Evolutionary conservation across 2,888 invertebrate genomes (phyloP).

Genomic region (Athrips mouffetella): DNA sequence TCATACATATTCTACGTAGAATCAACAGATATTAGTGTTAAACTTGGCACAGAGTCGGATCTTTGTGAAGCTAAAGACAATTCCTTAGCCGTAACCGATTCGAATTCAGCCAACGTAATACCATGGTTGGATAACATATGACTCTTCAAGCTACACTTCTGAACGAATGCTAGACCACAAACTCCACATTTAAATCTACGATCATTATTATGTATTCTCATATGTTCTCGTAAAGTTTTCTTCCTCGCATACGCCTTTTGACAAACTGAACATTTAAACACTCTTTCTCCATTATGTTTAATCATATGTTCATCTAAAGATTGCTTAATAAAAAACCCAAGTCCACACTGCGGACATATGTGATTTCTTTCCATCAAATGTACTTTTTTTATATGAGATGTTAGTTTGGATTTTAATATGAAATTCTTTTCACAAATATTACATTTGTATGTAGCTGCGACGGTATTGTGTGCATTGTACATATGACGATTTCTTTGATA

Average conservation of each 20-base stretch:
- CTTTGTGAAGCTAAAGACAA: too few species aligned
- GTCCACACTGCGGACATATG: slow-evolving; percentile 59
- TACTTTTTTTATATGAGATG: slow-evolving; percentile 63
- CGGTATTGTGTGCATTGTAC: slow-evolving; percentile 53
- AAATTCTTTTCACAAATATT: slow-evolving; percentile 65
- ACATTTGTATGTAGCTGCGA: slow-evolving; percentile 59
- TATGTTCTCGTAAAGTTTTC: slow-evolving; percentile 62
- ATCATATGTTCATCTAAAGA: slow-evolving; percentile 66
- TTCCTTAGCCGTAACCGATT: slow-evolving; percentile 38
- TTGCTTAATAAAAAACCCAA: slow-evolving; percentile 64
- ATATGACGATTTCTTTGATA: slow-evolving; percentile 64
- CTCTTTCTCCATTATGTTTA: slow-evolving; percentile 60
- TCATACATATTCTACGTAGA: too few species aligned
- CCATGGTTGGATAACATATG: slow-evolving; percentile 68
- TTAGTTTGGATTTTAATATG: slow-evolving; percentile 59
- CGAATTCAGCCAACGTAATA: slow-evolving; percentile 52
- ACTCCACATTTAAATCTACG: slow-evolving; percentile 61
- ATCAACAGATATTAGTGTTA: too few species aligned
- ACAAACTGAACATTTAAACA: slow-evolving; percentile 59
- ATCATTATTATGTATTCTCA: slow-evolving; percentile 69
- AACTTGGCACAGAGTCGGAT: too few species aligned
- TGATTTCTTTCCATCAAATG: slow-evolving; percentile 67
- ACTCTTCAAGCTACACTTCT: slow-evolving; percentile 64
- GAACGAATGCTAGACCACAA: slow-evolving; percentile 58
- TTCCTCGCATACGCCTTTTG: slow-evolving; percentile 61